phyloP scores from a whole-genome alignment of 2,113 vertebrate species.

The Seriola quinqueradiata region DNA sequence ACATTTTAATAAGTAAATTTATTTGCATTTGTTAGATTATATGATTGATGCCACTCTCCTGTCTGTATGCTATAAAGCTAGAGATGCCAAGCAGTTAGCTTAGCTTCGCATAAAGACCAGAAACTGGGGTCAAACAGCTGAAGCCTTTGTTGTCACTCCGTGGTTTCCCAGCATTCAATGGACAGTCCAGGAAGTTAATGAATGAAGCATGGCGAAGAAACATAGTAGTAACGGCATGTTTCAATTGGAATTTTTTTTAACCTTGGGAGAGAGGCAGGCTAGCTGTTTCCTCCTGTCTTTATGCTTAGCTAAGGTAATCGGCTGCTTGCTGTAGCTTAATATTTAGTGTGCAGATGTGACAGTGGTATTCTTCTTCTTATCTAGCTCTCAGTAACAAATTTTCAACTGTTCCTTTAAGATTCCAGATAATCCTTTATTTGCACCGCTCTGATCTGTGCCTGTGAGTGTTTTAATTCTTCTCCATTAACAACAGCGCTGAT shows the following conservation, averaged over 20 bases:
- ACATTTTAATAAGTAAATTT: background rate
- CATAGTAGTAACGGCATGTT: background rate
- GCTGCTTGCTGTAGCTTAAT: background rate
- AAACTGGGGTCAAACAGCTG: background rate
- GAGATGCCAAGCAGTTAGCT: background rate
- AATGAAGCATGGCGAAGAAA: background rate
- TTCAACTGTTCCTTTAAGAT: too few relatives aligned
- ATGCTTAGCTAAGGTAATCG: background rate
- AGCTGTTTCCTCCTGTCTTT: background rate
- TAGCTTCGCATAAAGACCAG: background rate
- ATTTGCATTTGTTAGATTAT: background rate
- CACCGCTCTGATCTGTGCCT: background rate
- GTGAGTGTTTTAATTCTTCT: too few relatives aligned
- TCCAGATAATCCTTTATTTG: background rate
- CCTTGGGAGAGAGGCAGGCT: background rate
- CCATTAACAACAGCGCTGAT: background rate
- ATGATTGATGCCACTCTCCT: background rate
- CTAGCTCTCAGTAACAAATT: background rate
- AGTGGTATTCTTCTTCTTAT: background rate
- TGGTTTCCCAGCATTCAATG: background rate
- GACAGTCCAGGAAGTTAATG: too few relatives aligned
- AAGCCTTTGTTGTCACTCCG: background rate
- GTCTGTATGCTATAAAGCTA: background rate
- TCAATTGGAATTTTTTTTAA: background rate
- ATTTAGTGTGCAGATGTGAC: background rate